phyloP scores from a whole-genome alignment of 2,888 invertebrate genomes.

The Sphecodes monilicornis region DNA sequence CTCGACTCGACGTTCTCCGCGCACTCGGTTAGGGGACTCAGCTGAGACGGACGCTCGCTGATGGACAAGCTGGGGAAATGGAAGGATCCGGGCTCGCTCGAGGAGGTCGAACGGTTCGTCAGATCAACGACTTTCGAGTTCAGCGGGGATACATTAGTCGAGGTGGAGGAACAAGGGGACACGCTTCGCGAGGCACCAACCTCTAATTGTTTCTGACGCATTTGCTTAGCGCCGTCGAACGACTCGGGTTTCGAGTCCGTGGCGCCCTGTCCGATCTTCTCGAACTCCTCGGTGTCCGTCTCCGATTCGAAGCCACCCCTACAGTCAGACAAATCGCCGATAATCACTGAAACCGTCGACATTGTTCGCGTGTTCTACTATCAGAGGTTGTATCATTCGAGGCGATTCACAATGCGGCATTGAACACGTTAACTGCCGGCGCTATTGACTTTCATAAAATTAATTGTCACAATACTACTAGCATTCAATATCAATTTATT shows the following conservation, averaged over 20 bases:
- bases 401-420: background rate
- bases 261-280: conserved; percentile 88
- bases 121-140: conserved; percentile 76
- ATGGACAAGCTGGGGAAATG: conserved; percentile 76
- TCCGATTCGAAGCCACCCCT: conserved; percentile 92
- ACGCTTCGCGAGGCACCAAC: conserved; percentile 82
- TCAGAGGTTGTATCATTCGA: too few relatives aligned
- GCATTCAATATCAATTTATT: too few relatives aligned
- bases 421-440: too few relatives aligned
- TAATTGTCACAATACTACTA: too few relatives aligned
- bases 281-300: conserved; percentile 93
- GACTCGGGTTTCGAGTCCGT: conserved; percentile 78
- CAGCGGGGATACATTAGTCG: conserved; percentile 80
- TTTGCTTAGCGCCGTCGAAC: conserved; percentile 76
- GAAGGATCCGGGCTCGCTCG: conserved; percentile 78
- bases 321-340: conserved; percentile 56
- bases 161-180: conserved; percentile 80
- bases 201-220: conserved; percentile 81
- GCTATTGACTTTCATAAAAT: too few relatives aligned
- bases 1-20: conserved; percentile 71
- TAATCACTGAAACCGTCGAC: background rate
- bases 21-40: conserved; percentile 80
- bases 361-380: background rate
- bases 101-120: conserved; percentile 73
- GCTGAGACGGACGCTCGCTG: conserved; percentile 74